Conservation (phyloP, 2,797 vertebrate species). For the Micrastur ruficollis region DNA sequence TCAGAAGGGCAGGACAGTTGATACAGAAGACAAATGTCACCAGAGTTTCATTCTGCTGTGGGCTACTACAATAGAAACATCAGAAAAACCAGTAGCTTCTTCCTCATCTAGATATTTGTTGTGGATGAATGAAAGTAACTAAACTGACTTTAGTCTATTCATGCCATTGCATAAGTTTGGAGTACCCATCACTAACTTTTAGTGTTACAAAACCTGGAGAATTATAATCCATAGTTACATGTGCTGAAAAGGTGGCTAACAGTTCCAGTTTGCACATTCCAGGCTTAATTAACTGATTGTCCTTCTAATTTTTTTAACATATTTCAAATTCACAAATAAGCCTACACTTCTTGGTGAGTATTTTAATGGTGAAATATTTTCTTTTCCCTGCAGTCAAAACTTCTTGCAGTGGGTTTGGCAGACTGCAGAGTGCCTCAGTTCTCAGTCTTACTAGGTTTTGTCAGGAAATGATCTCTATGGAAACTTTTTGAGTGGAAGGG, state of each 20-base stretch:
- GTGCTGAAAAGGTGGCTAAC: background rate
- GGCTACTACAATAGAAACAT: background rate
- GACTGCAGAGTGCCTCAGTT: background rate
- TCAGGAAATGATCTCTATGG: background rate
- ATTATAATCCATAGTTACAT: background rate
- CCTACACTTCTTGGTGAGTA: background rate
- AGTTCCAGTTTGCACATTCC: background rate
- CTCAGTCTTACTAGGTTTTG: background rate
- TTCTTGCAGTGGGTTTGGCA: background rate
- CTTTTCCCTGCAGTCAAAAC: background rate
- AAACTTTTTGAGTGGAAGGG: background rate
- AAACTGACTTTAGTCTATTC: background rate
- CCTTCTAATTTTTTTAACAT: background rate
- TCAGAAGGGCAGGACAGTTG: background rate
- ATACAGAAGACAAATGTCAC: background rate
- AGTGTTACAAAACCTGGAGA: background rate
- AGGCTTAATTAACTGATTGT: background rate
- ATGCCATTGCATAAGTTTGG: background rate
- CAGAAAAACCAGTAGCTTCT: background rate
- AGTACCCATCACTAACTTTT: background rate
- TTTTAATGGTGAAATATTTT: background rate
- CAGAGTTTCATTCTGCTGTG: background rate
- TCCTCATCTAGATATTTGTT: background rate
- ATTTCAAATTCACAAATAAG: background rate
- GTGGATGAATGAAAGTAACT: background rate